phyloP scores from a whole-genome alignment of 2,888 invertebrate genomes.

The Metellina segmentata region DNA sequence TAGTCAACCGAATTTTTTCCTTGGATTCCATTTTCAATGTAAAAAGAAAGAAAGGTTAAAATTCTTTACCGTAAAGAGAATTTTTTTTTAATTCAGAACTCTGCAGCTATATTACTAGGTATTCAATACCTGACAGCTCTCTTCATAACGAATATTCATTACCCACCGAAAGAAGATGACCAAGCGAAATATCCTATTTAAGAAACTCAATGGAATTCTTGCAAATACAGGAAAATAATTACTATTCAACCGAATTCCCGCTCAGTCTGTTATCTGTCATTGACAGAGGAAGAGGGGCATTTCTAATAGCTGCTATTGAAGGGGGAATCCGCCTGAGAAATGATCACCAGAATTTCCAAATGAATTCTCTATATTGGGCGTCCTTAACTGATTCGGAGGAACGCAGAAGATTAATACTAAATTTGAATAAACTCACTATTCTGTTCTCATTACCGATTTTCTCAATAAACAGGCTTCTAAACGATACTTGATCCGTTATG shows the following conservation, averaged over 20 bases:
- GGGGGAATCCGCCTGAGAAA: constrained; percentile 17
- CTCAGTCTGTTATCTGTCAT: constrained; percentile 23
- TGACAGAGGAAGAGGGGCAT: constrained; percentile 19
- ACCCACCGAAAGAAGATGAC: neutral
- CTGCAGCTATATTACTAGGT: too few species aligned
- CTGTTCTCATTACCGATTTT: constrained; percentile 49
- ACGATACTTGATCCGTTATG: constrained; percentile 39
- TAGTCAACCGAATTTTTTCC: too few species aligned
- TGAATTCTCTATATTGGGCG: constrained; percentile 63
- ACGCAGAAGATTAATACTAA: constrained; percentile 51
- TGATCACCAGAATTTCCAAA: constrained; percentile 49
- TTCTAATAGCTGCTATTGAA: constrained; percentile 32
- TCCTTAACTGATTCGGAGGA: constrained; percentile 20
- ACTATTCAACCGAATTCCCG: constrained; percentile 41
- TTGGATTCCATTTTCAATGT: too few species aligned
- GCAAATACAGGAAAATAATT: constrained; percentile 47
- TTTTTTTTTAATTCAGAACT: too few species aligned
- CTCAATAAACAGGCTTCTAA: constrained; percentile 27
- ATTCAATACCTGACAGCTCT: constrained; percentile 5
- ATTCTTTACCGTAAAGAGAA: too few species aligned
- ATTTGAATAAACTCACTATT: constrained; percentile 31
- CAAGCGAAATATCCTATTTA: neutral
- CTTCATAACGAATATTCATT: constrained; percentile 11
- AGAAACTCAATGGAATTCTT: constrained; percentile 50
- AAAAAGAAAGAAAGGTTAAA: too few species aligned